phyloP scores from a whole-genome alignment of 2,888 invertebrate species.

The Xanthorhoe spadicearia region DNA sequence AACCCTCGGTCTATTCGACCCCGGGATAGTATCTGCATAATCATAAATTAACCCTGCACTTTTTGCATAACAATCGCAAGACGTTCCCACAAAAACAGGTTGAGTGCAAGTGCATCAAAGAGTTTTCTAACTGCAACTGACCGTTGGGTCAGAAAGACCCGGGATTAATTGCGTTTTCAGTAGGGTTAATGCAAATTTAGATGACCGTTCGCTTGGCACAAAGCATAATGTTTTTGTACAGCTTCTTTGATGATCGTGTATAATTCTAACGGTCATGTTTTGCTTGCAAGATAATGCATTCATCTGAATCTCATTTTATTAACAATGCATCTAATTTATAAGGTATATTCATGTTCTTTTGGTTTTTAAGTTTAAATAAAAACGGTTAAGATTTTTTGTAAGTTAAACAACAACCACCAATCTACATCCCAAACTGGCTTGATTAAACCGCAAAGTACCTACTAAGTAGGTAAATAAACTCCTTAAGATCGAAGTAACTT shows the following conservation, averaged over 20 bases:
- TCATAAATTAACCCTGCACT: slow-evolving; percentile 67
- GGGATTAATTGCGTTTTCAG: slow-evolving; percentile 49
- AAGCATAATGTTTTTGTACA: slow-evolving; percentile 44
- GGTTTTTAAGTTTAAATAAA: background rate
- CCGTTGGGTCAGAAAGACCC: slow-evolving; percentile 58
- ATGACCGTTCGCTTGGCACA: slow-evolving; percentile 61
- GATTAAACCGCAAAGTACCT: no score
- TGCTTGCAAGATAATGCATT: slow-evolving; percentile 11
- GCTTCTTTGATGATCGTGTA: slow-evolving; percentile 29
- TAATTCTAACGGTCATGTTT: slow-evolving; percentile 39
- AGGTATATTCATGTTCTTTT: background rate
- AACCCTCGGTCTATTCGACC: slow-evolving; percentile 36
- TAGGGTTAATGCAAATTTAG: slow-evolving; percentile 70
- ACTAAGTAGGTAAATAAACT: no score
- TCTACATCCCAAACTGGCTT: no score
- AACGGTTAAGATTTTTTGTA: background rate
- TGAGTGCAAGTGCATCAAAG: slow-evolving; percentile 67
- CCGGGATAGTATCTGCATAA: slow-evolving; percentile 67
- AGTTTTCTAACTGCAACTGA: slow-evolving; percentile 47
- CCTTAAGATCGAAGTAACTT: no score
- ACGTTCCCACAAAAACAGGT: slow-evolving; percentile 72
- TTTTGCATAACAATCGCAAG: slow-evolving; percentile 68
- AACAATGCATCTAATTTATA: slow-evolving; percentile 1
- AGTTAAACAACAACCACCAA: background rate
- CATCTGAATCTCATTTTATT: slow-evolving; percentile 8